Conservation (phyloP, 1,140 invertebrate genomes). For the Galleria mellonella region DNA sequence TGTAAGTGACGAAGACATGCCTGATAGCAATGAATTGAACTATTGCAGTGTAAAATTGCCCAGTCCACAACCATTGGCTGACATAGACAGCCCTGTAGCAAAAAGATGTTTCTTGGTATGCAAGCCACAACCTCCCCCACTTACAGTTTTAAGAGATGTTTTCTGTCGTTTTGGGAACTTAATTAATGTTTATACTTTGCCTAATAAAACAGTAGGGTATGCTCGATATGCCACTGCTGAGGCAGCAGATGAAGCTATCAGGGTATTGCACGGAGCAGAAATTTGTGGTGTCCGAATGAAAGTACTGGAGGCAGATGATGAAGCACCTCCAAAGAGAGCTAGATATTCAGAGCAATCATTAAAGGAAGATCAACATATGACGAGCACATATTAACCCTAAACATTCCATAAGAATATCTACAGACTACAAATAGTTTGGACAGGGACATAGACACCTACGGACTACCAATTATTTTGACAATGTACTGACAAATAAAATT, state of each 20-base stretch:
- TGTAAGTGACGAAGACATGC: conserved; percentile 23
- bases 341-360: conserved; percentile 19
- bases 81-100: conserved; percentile 61
- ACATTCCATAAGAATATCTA: not conserved
- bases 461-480: conserved; percentile 1
- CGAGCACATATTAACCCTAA: conserved; percentile 7
- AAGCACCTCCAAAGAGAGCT: conserved; percentile 33
- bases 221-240: conserved; percentile 88
- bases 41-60: conserved; percentile 81
- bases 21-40: conserved; percentile 35
- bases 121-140: conserved; percentile 85
- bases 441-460: conserved; percentile 6
- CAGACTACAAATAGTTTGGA: not conserved
- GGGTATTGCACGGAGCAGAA: conserved; percentile 45
- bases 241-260: conserved; percentile 80
- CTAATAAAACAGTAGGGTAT: conserved; percentile 92
- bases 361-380: conserved; percentile 7
- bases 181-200: conserved; percentile 92
- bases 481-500: no score
- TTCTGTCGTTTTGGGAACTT: conserved; percentile 94
- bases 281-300: conserved; percentile 53
- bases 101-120: conserved; percentile 80
- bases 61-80: conserved; percentile 81
- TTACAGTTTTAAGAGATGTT: conserved; percentile 88
- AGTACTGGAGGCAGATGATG: conserved; percentile 47